Base-by-base conservation (phyloP, 2,113 vertebrate species). In the Struthio camelus region DNA sequence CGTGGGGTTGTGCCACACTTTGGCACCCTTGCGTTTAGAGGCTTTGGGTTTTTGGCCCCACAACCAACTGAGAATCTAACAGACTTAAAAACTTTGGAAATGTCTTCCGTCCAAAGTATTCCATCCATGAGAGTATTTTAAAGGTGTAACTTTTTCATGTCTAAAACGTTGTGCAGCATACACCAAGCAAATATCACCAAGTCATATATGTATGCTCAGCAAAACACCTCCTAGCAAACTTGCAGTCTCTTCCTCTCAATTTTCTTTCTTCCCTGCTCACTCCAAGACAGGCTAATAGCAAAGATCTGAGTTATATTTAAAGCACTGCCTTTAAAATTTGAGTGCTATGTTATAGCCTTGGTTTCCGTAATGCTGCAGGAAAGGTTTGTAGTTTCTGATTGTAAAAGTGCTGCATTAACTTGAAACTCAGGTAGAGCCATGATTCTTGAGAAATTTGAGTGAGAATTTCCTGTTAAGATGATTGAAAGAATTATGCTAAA, bases 101-200 rank as follows among this genome's bases (percentile, higher is more conserved):
- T 16, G 24, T 70, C 48, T 92, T 80, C 40, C 30, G 42, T 46
- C 12, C 20, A 14, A 44, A 66, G 38, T n/a, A n/a, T n/a, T n/a
- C n/a, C n/a, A n/a, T n/a, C n/a, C 10, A 11, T 4, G 0, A 19
- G 5, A 3, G 0, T 48, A 9, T 65, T 79, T 84, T 75, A 46
- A 36, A 75, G 54, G 46, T 46, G 12, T n/a, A 72, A 7, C 24
- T 50, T 19, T 13, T 78, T 71, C 28, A 32, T 22, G 11, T 76
- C 44, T 77, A 22, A 90, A 75, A 34, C 6, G 9, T 32, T 53
- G 22, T 56, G n/a, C 12, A 51, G 42, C n/a, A 17, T 3, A 5
- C 2, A 14, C n/a, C 54, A 72, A 62, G 42, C 24, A n/a, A 76
- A 27, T 8, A 3, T 14, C 32, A 12, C 27, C 9, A 2, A 18